A percentile compares a stretch with the other conserved stretches of the same genome.
These are phyloP conservation scores for Aphidius gifuensis DNA, from an alignment of 1,140 invertebrate genomes.

Conservation along the genomic window DNA sequence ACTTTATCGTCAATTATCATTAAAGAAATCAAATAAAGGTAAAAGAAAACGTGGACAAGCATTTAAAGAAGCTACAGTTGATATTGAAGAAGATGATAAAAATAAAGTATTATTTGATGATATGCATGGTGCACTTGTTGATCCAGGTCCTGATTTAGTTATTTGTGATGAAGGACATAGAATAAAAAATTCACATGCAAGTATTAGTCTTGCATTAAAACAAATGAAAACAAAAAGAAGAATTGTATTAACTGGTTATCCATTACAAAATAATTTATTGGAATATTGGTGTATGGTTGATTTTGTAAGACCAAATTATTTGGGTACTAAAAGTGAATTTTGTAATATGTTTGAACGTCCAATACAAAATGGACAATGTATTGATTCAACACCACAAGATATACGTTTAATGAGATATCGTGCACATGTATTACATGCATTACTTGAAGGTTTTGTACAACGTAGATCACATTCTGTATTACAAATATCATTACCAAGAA, in stretches of 20 bases:
- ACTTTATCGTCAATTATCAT: conserved; percentile 84
- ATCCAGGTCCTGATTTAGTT: conserved; percentile 90
- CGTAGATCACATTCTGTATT: conserved; percentile 85
- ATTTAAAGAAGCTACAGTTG: conserved; percentile 45
- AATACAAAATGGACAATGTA: conserved; percentile 92
- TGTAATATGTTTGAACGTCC: conserved; percentile 94
- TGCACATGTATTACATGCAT: conserved; percentile 84
- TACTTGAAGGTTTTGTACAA: conserved; percentile 90
- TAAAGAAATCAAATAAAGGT: conserved; percentile 63
- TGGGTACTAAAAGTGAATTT: conserved; percentile 90
- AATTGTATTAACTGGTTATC: conserved; percentile 92
- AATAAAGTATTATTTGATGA: conserved; percentile 84
- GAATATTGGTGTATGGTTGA: conserved; percentile 98
- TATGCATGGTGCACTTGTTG: conserved; percentile 82
- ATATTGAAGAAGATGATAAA: conserved; percentile 70
- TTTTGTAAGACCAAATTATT: conserved; percentile 90
- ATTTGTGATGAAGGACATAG: conserved; percentile 95
- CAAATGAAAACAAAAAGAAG: conserved; percentile 86
- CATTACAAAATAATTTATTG: conserved; percentile 92
- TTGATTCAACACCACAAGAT: conserved; percentile 87
- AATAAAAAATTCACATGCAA: conserved; percentile 95
- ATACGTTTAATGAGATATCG: conserved; percentile 85
- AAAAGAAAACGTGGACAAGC: conserved; percentile 50
- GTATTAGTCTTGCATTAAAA: conserved; percentile 88
- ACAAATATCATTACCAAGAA: conserved; percentile 80